Evolutionary conservation across 2,113 vertebrate genomes (phyloP).

Genomic region (Festucalex cinctus): DNA sequence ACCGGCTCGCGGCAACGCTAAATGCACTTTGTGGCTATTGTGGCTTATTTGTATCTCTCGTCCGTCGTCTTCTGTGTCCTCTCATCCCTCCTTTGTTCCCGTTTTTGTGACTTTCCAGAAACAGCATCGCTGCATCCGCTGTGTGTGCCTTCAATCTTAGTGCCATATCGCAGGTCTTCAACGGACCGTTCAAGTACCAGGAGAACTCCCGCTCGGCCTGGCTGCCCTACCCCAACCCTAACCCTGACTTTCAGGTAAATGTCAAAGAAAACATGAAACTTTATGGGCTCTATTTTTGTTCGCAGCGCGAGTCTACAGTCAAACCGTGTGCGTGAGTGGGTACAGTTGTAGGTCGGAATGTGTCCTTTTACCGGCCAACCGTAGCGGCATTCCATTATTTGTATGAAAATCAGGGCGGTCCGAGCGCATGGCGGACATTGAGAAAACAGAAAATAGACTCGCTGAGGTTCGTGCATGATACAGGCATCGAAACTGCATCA

Average conservation of each 20-base stretch:
- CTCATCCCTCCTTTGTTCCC: conserved; percentile 1
- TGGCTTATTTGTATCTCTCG: conserved; percentile 1
- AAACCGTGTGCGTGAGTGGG: no score
- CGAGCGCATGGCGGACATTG: no score
- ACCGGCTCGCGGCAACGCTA: conserved; percentile 1
- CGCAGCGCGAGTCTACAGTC: no score
- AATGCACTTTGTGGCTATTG: neutral
- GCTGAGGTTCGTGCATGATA: no score
- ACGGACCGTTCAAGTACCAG: conserved; percentile 95
- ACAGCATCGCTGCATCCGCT: conserved; percentile 94
- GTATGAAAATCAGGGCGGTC: no score
- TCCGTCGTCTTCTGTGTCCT: conserved; percentile 5
- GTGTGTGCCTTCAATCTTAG: conserved; percentile 97
- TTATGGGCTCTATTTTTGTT: no score
- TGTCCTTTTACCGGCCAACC: no score
- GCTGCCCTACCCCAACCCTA: conserved; percentile 95
- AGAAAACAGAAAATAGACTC: no score
- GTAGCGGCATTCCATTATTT: no score
- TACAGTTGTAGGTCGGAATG: no score
- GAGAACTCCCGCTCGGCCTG: conserved; percentile 94
- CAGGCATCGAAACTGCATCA: no score
- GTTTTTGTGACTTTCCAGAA: conserved; percentile 71
- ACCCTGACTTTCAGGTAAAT: conserved; percentile 93
- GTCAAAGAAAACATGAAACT: no score
- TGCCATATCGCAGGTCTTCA: conserved; percentile 88